Conservation (phyloP, 2,113 vertebrate genomes). For the Plecotus auritus region DNA sequence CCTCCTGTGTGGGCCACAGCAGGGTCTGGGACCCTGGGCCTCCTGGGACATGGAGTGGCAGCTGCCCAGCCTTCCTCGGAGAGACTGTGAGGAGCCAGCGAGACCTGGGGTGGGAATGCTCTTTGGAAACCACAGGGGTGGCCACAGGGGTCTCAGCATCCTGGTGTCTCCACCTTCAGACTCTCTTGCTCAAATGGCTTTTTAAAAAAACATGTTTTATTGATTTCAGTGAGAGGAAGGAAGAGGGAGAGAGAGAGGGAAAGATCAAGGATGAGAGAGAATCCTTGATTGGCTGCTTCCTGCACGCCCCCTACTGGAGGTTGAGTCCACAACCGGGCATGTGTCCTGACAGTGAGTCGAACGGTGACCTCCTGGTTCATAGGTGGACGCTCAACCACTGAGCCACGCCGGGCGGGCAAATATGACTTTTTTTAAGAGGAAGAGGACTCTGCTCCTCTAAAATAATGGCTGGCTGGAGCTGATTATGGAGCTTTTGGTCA, state of each 20-base stretch:
- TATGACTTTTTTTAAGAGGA: neutral
- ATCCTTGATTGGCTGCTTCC: too few species aligned
- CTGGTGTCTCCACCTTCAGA: rapidly evolving
- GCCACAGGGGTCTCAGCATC: neutral
- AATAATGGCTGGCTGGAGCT: neutral
- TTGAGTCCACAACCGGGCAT: too few species aligned
- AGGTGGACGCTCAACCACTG: too few species aligned
- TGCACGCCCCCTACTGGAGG: too few species aligned
- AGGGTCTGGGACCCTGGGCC: neutral
- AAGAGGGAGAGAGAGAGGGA: too few species aligned
- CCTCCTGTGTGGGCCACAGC: rapidly evolving
- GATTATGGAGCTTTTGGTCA: too few species aligned
- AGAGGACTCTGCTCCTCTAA: neutral
- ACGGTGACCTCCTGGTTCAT: too few species aligned
- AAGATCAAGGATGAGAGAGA: too few species aligned
- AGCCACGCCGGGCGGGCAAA: too few species aligned
- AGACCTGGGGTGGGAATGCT: neutral
- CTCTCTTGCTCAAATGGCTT: neutral
- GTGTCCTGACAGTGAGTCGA: too few species aligned
- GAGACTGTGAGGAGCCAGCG: neutral
- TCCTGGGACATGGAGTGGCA: rapidly evolving
- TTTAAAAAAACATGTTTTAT: too few species aligned
- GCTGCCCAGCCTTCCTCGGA: rapidly evolving
- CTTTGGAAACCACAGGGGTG: rapidly evolving
- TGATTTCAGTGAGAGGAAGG: too few species aligned